phyloP scores from a whole-genome alignment of 2,113 vertebrate species.

The Lanius collurio region DNA sequence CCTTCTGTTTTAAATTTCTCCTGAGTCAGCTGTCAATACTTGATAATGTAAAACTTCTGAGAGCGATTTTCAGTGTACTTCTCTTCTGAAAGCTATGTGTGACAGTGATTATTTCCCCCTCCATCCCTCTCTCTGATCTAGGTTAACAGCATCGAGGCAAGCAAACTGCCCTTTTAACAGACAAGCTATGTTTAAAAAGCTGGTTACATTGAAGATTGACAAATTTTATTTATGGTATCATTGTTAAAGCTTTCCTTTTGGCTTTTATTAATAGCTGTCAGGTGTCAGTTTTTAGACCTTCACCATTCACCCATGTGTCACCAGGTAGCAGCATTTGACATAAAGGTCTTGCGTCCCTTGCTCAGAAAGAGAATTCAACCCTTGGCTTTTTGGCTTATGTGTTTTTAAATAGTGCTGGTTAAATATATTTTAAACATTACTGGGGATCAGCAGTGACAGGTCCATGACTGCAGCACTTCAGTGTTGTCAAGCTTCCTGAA shows the following conservation, averaged over 20 bases:
- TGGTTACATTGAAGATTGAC: not conserved
- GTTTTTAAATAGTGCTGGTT: not conserved
- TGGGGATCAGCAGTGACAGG: not conserved
- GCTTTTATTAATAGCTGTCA: not conserved
- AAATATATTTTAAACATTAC: not conserved
- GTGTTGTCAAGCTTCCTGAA: not conserved
- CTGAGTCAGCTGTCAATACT: not conserved
- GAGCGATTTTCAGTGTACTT: not conserved
- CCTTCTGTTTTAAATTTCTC: not conserved
- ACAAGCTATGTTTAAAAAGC: not conserved
- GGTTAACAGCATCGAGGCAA: not conserved
- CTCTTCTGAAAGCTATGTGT: not conserved
- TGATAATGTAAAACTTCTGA: not conserved
- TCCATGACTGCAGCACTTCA: not conserved
- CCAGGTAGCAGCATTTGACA: not conserved
- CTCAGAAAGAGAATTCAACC: not conserved
- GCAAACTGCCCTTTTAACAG: not conserved
- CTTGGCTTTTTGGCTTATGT: not conserved
- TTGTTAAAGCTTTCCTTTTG: not conserved
- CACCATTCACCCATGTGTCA: rapidly evolving
- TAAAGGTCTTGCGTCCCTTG: not conserved
- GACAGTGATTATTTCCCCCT: not conserved
- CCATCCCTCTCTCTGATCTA: not conserved
- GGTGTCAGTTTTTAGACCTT: not conserved
- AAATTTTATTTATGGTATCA: not conserved